Percentiles rank a stretch among this genome's conserved stretches.
phyloP scores from a whole-genome alignment of 2,888 invertebrate species.

The Acronicta alni region DNA sequence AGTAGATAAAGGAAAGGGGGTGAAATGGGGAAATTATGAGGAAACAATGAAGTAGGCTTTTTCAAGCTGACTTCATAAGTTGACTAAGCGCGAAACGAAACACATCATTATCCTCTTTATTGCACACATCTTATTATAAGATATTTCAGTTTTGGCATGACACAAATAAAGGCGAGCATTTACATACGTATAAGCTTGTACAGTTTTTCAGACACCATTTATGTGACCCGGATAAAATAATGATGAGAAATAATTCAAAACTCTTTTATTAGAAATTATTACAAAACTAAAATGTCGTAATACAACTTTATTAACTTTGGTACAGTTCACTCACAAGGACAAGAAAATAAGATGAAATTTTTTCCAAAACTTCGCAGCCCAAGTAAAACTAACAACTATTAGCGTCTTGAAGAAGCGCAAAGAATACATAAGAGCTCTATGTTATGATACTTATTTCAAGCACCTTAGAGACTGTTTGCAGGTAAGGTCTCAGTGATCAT shows the following conservation, averaged over 20 bases:
- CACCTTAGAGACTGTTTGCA: constrained; percentile 26
- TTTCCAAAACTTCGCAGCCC: constrained; percentile 26
- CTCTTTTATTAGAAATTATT: not conserved
- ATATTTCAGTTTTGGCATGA: not conserved
- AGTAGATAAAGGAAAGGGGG: constrained; percentile 7
- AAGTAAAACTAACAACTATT: constrained; percentile 37
- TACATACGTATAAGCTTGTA: no score
- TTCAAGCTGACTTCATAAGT: constrained; percentile 7
- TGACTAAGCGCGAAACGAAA: not conserved
- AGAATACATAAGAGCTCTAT: constrained; percentile 37
- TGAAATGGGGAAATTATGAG: constrained; percentile 3
- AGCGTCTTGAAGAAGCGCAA: constrained; percentile 22
- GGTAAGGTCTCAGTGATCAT: constrained; percentile 35
- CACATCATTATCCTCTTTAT: constrained; percentile 9
- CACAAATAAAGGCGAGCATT: not conserved
- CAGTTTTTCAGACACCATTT: not conserved
- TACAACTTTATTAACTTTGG: constrained; percentile 1
- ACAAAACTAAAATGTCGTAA: not conserved
- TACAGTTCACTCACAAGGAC: constrained; percentile 1
- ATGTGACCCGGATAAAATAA: not conserved
- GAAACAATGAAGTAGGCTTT: constrained; percentile 8
- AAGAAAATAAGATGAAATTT: constrained; percentile 25
- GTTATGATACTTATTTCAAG: constrained; percentile 41
- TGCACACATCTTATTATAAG: not conserved
- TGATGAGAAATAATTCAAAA: not conserved